A percentile compares a stretch with the other conserved stretches of the same genome.
phyloP scores from a whole-genome alignment of 2,797 vertebrate species.

The Mus minutoides region DNA sequence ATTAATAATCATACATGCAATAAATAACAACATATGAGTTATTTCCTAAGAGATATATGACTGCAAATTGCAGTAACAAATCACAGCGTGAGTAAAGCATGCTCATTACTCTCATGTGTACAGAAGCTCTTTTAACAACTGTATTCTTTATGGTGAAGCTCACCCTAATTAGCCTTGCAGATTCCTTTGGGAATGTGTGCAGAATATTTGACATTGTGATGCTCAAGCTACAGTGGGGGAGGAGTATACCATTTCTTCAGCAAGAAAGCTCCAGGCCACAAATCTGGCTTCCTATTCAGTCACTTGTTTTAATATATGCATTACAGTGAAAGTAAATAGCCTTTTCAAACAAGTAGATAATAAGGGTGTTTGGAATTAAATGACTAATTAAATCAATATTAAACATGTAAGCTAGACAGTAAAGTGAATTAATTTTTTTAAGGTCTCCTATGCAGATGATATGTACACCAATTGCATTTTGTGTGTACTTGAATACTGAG shows the following conservation, averaged over 20 bases:
- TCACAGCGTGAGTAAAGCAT: conserved; percentile 92
- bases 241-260: conserved; percentile 78
- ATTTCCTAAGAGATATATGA: conserved; percentile 97
- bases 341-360: conserved; percentile 82
- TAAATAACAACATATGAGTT: conserved; percentile 97
- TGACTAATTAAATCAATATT: conserved; percentile 83
- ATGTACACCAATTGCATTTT: neutral
- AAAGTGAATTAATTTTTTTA: conserved; percentile 57
- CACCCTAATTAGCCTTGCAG: conserved; percentile 99
- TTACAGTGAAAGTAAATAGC: conserved; percentile 79
- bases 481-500: neutral
- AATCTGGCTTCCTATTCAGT: conserved; percentile 83
- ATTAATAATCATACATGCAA: conserved; percentile 96
- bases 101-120: conserved; percentile 96
- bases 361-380: conserved; percentile 80
- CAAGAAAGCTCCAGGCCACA: conserved; percentile 79
- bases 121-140: conserved; percentile 97
- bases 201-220: conserved; percentile 88
- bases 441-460: neutral
- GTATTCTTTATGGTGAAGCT: conserved; percentile 94
- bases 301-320: conserved; percentile 79
- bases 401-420: conserved; percentile 74
- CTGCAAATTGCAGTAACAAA: conserved; percentile 96
- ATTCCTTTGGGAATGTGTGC: conserved; percentile 92
- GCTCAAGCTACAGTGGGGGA: conserved; percentile 79